These are phyloP conservation scores for Rhombomys opimus DNA, from an alignment of 2,113 vertebrate genomes.

Conservation along the genomic window DNA sequence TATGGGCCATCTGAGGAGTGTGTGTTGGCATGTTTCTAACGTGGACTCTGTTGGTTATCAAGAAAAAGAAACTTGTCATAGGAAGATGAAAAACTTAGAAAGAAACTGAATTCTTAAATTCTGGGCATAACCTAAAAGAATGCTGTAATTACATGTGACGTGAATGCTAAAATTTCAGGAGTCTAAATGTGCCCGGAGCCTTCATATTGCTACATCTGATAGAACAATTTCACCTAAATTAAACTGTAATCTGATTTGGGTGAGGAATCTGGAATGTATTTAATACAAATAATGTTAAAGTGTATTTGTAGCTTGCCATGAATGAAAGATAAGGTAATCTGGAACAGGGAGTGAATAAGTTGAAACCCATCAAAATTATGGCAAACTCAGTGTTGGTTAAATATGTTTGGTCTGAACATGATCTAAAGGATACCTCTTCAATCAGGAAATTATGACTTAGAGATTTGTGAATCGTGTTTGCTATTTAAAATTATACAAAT, in stretches of 20 bases:
- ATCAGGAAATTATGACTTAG: slow-evolving; percentile 65
- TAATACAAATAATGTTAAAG: not conserved
- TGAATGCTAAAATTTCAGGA: not conserved
- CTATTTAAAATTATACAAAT: slow-evolving; percentile 54
- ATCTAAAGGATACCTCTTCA: slow-evolving; percentile 60
- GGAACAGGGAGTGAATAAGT: not conserved
- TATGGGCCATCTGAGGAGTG: too few species aligned
- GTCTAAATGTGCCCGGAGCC: not conserved
- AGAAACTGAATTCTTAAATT: not conserved
- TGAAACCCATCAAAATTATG: slow-evolving; percentile 47
- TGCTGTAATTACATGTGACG: not conserved
- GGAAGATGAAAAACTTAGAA: not conserved
- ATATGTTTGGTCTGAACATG: slow-evolving; percentile 10
- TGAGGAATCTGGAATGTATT: not conserved
- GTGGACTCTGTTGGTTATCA: too few species aligned
- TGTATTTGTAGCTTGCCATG: slow-evolving; percentile 2
- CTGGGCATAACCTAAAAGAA: not conserved
- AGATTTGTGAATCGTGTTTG: slow-evolving; percentile 36
- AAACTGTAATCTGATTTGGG: not conserved
- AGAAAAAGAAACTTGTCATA: too few species aligned
- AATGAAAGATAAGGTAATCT: not conserved
- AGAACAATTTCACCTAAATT: not conserved
- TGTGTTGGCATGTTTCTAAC: too few species aligned
- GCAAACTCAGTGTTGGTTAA: slow-evolving; percentile 58
- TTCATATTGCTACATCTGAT: not conserved